phyloP scores from a whole-genome alignment of 1,140 invertebrate species.

The Tetragnatha versicolor region DNA sequence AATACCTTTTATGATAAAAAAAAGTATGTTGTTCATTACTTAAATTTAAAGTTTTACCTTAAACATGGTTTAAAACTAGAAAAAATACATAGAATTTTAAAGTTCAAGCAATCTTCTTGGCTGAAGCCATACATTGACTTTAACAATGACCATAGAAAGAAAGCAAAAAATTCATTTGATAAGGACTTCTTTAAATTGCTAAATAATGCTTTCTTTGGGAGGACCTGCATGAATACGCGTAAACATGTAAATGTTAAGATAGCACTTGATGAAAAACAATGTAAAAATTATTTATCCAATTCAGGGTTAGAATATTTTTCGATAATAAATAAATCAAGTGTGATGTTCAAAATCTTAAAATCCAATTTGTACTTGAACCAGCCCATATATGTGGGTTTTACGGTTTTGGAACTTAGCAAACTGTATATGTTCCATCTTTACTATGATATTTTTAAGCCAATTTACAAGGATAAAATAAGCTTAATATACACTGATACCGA shows the following conservation, averaged over 20 bases:
- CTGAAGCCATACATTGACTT: constrained; percentile 8
- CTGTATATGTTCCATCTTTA: constrained; percentile 59
- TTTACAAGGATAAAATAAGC: constrained; percentile 53
- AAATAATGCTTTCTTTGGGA: constrained; percentile 65
- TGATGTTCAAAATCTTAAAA: not conserved
- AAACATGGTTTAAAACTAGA: not conserved
- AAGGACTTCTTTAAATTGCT: constrained; percentile 66
- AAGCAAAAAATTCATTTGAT: constrained; percentile 63
- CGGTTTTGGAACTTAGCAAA: constrained; percentile 59
- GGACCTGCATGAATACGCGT: constrained; percentile 64
- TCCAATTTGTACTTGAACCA: not conserved
- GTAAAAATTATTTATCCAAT: constrained; percentile 26
- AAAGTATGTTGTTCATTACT: constrained; percentile 1
- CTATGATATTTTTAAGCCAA: constrained; percentile 58
- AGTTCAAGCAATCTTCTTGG: constrained; percentile 1
- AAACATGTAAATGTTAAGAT: not conserved
- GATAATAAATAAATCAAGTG: not conserved
- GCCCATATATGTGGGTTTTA: constrained; percentile 45
- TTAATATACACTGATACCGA: constrained; percentile 57
- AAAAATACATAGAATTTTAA: constrained; percentile 1
- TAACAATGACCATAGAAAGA: constrained; percentile 58
- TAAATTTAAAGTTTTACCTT: not conserved
- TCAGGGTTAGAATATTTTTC: constrained; percentile 54
- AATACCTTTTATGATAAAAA: not conserved
- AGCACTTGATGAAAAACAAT: not conserved